A percentile compares a stretch with the other conserved stretches of the same genome.
These are phyloP conservation scores for Gymnocephalus cernua DNA, from an alignment of 2,113 vertebrate species.

Conservation along the genomic window DNA sequence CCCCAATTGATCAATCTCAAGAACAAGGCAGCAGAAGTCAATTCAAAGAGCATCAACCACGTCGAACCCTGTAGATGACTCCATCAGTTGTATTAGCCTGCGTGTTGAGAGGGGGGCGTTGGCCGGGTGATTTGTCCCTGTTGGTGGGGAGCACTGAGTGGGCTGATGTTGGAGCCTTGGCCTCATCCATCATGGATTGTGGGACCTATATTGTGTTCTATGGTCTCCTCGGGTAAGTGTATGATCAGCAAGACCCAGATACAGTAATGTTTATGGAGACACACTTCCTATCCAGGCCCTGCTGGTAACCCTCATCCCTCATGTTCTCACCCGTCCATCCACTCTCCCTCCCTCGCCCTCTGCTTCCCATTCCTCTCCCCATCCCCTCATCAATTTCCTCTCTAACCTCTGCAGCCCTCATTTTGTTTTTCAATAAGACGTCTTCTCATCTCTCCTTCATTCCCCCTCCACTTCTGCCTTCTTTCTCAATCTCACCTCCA, in stretches of 20 bases:
- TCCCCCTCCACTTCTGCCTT: slow-evolving; percentile 24
- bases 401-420: slow-evolving; percentile 28
- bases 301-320: slow-evolving; percentile 61
- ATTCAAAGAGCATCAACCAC: slow-evolving; percentile 46
- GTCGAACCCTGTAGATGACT: slow-evolving; percentile 60
- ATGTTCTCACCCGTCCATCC: slow-evolving; percentile 59
- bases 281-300: slow-evolving; percentile 48
- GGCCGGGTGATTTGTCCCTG: slow-evolving; percentile 73
- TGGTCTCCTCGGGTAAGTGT: slow-evolving; percentile 64
- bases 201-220: slow-evolving; percentile 70
- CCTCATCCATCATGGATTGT: slow-evolving; percentile 77
- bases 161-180: slow-evolving; percentile 57
- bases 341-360: slow-evolving; percentile 13
- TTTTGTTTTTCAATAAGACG: slow-evolving; percentile 40
- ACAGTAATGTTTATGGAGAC: slow-evolving; percentile 69
- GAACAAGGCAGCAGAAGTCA: slow-evolving; percentile 32
- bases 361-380: slow-evolving; percentile 33
- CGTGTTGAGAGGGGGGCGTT: slow-evolving; percentile 53
- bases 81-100: slow-evolving; percentile 74
- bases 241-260: slow-evolving; percentile 70
- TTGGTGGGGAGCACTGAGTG: slow-evolving; percentile 68
- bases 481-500: slow-evolving; percentile 11
- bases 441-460: slow-evolving; percentile 41
- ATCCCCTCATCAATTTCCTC: slow-evolving; percentile 52
- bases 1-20: slow-evolving; percentile 37